phyloP scores from a whole-genome alignment of 2,797 vertebrate species.

The Periophthalmus magnuspinnatus region DNA sequence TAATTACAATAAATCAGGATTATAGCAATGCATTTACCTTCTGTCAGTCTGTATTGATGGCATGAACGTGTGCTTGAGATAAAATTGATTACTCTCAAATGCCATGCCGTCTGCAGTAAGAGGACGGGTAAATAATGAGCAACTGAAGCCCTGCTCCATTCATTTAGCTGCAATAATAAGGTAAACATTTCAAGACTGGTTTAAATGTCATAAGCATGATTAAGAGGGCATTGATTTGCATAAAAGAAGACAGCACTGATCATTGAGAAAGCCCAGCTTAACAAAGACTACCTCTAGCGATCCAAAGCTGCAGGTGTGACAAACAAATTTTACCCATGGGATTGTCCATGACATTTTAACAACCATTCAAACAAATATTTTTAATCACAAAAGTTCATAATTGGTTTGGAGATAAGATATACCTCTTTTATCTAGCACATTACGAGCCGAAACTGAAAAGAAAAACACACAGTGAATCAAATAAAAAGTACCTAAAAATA shows the following conservation, averaged over 20 bases:
- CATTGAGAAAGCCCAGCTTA: neutral
- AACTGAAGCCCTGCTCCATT: neutral
- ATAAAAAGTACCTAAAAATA: too few relatives aligned
- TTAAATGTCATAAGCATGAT: conserved; percentile 1
- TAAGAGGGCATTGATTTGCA: neutral
- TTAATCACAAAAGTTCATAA: conserved; percentile 9
- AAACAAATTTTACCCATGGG: conserved; percentile 1
- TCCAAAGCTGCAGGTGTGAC: neutral
- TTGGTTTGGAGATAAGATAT: neutral
- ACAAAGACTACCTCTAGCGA: neutral
- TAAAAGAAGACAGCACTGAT: neutral
- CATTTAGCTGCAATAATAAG: conserved; percentile 12
- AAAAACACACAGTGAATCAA: too few relatives aligned
- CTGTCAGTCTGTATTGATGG: conserved; percentile 9
- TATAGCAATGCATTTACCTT: neutral
- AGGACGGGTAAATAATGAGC: conserved; percentile 17
- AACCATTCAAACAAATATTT: neutral
- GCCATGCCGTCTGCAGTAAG: conserved; percentile 15
- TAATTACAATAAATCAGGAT: neutral
- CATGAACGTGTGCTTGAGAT: conserved; percentile 8
- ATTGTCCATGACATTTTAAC: conserved; percentile 11
- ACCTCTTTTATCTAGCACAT: neutral
- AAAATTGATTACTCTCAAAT: conserved; percentile 36
- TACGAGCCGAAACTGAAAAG: neutral
- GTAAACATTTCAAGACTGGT: neutral